A percentile compares a stretch with the other conserved stretches of the same genome.
Conservation (phyloP, 1,140 invertebrate genomes). For the Manduca sexta region DNA sequence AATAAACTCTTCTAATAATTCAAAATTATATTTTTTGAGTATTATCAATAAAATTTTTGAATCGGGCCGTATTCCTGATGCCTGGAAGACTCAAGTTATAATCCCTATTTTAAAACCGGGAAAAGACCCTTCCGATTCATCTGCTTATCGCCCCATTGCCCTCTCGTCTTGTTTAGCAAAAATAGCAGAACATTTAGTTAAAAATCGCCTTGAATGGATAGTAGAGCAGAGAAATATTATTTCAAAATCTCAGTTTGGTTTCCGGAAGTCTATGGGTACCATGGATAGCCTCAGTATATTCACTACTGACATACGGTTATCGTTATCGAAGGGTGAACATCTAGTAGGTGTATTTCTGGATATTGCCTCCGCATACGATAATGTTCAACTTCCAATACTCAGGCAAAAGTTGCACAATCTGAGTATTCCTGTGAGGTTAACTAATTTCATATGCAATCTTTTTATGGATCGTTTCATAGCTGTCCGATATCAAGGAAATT, state of each 20-base stretch:
- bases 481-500: too few relatives aligned
- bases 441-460: constrained; percentile 11
- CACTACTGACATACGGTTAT: constrained; percentile 14
- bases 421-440: too few relatives aligned
- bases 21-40: constrained; percentile 9
- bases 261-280: constrained; percentile 5
- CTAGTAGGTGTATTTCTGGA: constrained; percentile 18
- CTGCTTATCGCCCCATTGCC: constrained; percentile 4
- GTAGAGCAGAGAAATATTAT: constrained; percentile 16
- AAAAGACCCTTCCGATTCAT: background rate
- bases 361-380: constrained; percentile 21
- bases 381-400: constrained; percentile 10
- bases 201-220: constrained; percentile 15
- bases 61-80: background rate
- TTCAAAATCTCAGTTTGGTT: constrained; percentile 17
- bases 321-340: constrained; percentile 8
- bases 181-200: constrained; percentile 14
- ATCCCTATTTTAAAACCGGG: constrained; percentile 9
- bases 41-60: constrained; percentile 11
- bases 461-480: constrained; percentile 1
- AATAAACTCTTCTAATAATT: constrained; percentile 1
- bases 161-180: constrained; percentile 7
- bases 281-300: constrained; percentile 20
- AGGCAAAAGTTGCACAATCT: too few relatives aligned
- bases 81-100: constrained; percentile 9